These are phyloP conservation scores for Actenoides lindsayi DNA, from an alignment of 2,113 vertebrate genomes.

Conservation along the genomic window DNA sequence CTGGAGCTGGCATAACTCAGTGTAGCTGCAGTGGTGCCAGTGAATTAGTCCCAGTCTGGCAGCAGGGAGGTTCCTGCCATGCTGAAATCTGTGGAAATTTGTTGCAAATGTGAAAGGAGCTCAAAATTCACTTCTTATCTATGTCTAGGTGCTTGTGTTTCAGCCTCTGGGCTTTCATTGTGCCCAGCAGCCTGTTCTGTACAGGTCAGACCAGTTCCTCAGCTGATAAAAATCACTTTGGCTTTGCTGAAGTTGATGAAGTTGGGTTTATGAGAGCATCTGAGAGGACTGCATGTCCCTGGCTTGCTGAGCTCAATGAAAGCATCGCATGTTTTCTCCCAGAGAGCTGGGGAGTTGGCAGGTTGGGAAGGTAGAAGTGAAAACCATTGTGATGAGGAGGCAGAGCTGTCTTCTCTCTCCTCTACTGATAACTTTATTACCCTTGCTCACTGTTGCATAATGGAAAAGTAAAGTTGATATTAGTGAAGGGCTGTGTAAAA, in stretches of 20 bases:
- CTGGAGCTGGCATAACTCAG: background rate
- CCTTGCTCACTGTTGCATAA: background rate
- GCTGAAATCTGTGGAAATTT: background rate
- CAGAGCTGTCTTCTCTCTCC: background rate
- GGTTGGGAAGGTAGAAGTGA: background rate
- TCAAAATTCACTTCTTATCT: background rate
- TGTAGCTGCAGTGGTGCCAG: background rate
- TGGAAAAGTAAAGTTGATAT: background rate
- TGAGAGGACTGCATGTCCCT: background rate
- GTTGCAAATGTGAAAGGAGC: background rate
- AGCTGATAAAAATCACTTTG: constrained; percentile 10
- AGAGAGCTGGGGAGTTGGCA: background rate
- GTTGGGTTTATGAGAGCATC: background rate
- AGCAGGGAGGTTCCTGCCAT: background rate
- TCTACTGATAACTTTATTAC: background rate
- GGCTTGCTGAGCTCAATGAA: background rate
- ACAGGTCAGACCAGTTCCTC: constrained; percentile 22
- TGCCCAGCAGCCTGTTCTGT: background rate
- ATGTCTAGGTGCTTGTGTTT: background rate
- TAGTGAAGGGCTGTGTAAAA: background rate
- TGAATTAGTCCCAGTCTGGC: background rate
- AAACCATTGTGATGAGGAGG: background rate
- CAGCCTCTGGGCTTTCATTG: background rate
- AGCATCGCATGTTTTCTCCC: background rate
- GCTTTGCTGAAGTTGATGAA: background rate